A percentile compares a stretch with the other conserved stretches of the same genome.
These are phyloP conservation scores for Spilosoma lubricipeda DNA, from an alignment of 2,888 invertebrate genomes.

Conservation along the genomic window DNA sequence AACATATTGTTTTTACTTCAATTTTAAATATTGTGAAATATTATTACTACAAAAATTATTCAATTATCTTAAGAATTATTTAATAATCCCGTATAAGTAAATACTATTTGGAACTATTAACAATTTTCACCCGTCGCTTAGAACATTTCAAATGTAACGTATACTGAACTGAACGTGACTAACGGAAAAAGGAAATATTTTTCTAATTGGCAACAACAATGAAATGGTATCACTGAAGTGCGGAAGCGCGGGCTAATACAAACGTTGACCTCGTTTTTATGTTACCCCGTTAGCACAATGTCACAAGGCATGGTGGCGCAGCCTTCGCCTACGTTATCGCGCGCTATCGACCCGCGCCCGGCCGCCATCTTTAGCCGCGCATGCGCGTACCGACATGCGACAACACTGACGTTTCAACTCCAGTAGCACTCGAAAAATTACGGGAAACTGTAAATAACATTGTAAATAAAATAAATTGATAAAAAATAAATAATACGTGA, in stretches of 20 bases:
- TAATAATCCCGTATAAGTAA: no score
- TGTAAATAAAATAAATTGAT: slow-evolving; percentile 60
- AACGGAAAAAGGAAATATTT: slow-evolving; percentile 9
- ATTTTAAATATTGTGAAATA: no score
- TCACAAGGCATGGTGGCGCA: slow-evolving; percentile 76
- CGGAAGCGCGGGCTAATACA: slow-evolving; percentile 76
- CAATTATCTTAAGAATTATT: no score
- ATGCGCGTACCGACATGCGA: slow-evolving; percentile 77
- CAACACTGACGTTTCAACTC: slow-evolving; percentile 76
- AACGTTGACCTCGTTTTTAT: slow-evolving; percentile 77
- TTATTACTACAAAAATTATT: no score
- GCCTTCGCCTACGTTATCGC: slow-evolving; percentile 74
- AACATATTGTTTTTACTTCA: no score
- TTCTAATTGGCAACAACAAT: slow-evolving; percentile 36
- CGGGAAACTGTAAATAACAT: slow-evolving; percentile 72
- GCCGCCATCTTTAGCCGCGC: slow-evolving; percentile 67
- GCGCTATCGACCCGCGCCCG: slow-evolving; percentile 71
- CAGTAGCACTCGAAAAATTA: slow-evolving; percentile 68
- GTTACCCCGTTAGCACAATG: slow-evolving; percentile 78
- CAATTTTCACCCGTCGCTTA: neutral
- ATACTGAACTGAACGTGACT: neutral
- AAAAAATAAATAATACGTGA: slow-evolving; percentile 27
- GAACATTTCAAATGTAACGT: neutral
- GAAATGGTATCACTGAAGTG: slow-evolving; percentile 52
- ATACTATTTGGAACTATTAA: no score